Evolutionary conservation across 2,113 vertebrate species (phyloP), one percentile per base, ranked within the genome.

Genomic region (Saccopteryx leptura): DNA sequence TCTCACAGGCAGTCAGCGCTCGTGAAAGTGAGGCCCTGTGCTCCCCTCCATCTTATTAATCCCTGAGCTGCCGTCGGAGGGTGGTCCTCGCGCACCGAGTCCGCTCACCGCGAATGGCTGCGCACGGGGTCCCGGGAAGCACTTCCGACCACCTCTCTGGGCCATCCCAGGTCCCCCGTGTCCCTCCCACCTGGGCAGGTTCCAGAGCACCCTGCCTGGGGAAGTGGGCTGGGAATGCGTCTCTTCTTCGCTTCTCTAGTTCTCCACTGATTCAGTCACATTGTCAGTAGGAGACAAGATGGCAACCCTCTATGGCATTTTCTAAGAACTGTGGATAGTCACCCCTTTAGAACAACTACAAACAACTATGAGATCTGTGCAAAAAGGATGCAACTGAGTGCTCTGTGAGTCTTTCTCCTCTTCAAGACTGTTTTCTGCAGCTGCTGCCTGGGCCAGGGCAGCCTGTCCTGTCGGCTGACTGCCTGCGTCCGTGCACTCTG

Each of bases 41-140:
- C 13, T 91, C 72, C 28, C 50, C 60, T 92, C 48, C 60, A 91
- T 75, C 83, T 84, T 83, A 56, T 58, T 58, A 88, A 78, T 88
- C 88, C 50, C 65, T 63, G 63, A 78, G 65, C 63, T 91, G 39
- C 52, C 17, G 4, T 46, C 39, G 66, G 31, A 87, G 80, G 71
- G 50, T 17, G 39, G 50, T 33, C 52, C 71, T 28, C 28, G 1
- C 6, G 33, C 18, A 48, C 50, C 0, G 0, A 46, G 81, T 72
- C 63, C 65, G 76, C 50, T 15, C 17, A 18, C 54, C 13, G 0
- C 0, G 28, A 31, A 5, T 1, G 8, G 72, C 39, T 58, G 19
- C 13, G 12, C 13, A 2, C 26, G 0, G 15, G 12, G 1, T 31
- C n/a, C 61, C 58, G 54, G 74, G 76, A 78, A 61, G 80, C 71